Evolutionary conservation across 2,888 invertebrate species (phyloP).

Genomic region (Antheraea assamensis): DNA sequence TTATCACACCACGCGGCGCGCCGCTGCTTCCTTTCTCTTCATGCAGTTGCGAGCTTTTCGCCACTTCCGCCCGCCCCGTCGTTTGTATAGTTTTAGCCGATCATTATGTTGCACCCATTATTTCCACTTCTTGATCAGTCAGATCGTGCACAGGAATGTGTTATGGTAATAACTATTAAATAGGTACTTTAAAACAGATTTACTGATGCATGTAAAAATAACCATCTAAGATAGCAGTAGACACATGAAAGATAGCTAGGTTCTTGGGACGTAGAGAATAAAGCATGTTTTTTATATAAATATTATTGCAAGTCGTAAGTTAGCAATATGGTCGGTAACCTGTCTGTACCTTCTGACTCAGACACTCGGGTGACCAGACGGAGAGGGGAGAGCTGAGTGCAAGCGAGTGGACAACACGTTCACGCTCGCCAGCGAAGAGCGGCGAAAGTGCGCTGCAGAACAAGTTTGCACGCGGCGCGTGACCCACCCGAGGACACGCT

Average conservation of each 20-base stretch:
- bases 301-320: slow-evolving; percentile 30
- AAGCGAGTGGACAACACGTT: slow-evolving; percentile 60
- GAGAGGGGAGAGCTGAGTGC: slow-evolving; percentile 49
- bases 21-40: slow-evolving; percentile 80
- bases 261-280: slow-evolving; percentile 29
- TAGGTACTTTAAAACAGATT: neutral
- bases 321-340: slow-evolving; percentile 35
- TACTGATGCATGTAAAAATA: neutral
- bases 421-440: slow-evolving; percentile 66
- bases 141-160: neutral
- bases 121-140: slow-evolving; percentile 51
- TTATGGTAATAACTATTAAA: neutral
- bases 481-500: slow-evolving; percentile 77
- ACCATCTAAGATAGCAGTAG: neutral
- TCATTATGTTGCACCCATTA: slow-evolving; percentile 65
- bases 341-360: slow-evolving; percentile 34
- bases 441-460: slow-evolving; percentile 77
- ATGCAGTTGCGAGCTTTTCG: slow-evolving; percentile 81
- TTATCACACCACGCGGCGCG: slow-evolving; percentile 78
- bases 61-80: slow-evolving; percentile 78
- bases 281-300: slow-evolving; percentile 32
- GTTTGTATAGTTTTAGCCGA: slow-evolving; percentile 68
- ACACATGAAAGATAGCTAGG: slow-evolving; percentile 1
- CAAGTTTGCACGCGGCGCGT: slow-evolving; percentile 75
- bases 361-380: slow-evolving; percentile 38